Evolutionary conservation across 2,797 vertebrate genomes (phyloP).

Genomic region (Siniperca obscura): DNA sequence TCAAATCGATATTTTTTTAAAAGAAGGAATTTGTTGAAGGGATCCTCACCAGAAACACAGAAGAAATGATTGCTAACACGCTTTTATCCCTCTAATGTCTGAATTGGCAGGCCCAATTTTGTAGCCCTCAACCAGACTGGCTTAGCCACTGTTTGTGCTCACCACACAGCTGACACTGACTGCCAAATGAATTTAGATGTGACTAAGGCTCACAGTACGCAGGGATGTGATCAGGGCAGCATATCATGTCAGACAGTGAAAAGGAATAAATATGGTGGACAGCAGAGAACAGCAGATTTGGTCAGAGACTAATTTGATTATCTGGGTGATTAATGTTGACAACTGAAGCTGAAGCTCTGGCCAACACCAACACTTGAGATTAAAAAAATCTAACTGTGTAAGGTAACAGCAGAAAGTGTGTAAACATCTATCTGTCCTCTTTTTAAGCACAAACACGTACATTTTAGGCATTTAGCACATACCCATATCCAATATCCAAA

Average conservation of each 20-base stretch:
- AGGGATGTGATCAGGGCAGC: conserved; percentile 26
- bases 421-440: neutral
- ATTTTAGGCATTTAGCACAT: neutral
- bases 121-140: conserved; percentile 16
- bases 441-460: neutral
- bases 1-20: conserved; percentile 3
- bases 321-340: neutral
- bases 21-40: neutral
- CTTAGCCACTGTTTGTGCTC: conserved; percentile 25
- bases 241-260: conserved; percentile 19
- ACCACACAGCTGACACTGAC: conserved; percentile 26
- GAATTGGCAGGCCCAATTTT: conserved; percentile 5
- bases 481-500: neutral
- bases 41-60: neutral
- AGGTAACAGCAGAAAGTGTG: neutral
- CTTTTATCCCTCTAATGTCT: conserved; percentile 1
- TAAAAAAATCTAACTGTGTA: neutral
- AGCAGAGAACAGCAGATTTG: conserved; percentile 15
- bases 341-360: neutral
- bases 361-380: neutral
- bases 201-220: conserved; percentile 33
- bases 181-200: conserved; percentile 30
- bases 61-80: neutral
- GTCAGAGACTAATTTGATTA: neutral
- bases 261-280: conserved; percentile 7